Base-by-base conservation (phyloP, 2,888 invertebrate genomes). In the Stegophylla sp. region DNA sequence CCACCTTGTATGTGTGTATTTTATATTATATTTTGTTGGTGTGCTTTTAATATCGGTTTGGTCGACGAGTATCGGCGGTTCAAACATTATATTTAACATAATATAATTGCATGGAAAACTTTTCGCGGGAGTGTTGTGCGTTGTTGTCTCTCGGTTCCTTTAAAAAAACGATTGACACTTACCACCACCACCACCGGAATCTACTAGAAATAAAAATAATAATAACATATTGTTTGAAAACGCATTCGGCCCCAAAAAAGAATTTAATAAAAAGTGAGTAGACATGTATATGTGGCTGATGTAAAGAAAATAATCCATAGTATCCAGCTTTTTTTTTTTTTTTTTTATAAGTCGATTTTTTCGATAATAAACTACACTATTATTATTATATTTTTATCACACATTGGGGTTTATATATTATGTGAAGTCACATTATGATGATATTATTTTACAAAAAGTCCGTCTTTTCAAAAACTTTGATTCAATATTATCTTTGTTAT, bases 251-350 rank as follows among this genome's bases (percentile, higher is more conserved):
- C 17, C 34, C 3, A 3, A 5, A 13, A 23, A 63, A 75, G 75
- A 75, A 75, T 75, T 75, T 75, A 75, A 75, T 75, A 75, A 64
- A 64, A 75, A 74, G 43, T 26, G 15, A 74, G 15, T 17, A 28
- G 28, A 59, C 45, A 63, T 48, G 48, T 63, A 61, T n/a, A 48
- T 13, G 4, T n/a, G 2, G 23, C 7, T 13, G n/a, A 64, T 64
- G 64, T 41, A n/a, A 43, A 53, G 17, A 66, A 66, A 41, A 53
- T 75, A 75, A 64, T 75, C 41, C n/a, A n/a, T 51, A 53, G 75
- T 64, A 64, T n/a, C 23, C 15, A 34, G 12, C 41, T 63, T 75
- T 64, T 75, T 53, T 26, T n/a, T n/a, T n/a, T n/a, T n/a, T n/a
- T n/a, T n/a, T n/a, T n/a, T n/a, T n/a, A n/a, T n/a, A n/a, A n/a